phyloP scores from a whole-genome alignment of 2,797 vertebrate genomes.

The Anableps anableps region DNA sequence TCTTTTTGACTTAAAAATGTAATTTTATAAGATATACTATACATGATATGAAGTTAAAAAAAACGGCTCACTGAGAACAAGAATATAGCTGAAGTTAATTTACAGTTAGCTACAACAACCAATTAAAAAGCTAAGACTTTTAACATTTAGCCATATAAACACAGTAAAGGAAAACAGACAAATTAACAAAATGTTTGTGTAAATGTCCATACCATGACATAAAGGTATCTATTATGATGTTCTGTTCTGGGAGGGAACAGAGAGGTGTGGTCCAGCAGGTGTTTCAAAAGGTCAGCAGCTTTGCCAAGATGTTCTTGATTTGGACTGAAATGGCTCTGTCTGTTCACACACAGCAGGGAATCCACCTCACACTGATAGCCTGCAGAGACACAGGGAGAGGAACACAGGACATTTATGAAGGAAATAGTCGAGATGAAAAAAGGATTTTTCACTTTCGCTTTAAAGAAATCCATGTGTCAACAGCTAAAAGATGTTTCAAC shows the following conservation, averaged over 20 bases:
- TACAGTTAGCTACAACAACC: background rate
- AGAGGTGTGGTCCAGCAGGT: constrained; percentile 86
- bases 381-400: constrained; percentile 44
- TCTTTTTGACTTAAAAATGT: too few species aligned
- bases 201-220: constrained; percentile 84
- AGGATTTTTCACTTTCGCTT: background rate
- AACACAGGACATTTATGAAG: background rate
- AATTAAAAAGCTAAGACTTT: background rate
- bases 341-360: constrained; percentile 86
- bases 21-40: background rate
- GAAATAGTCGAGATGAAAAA: background rate
- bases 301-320: constrained; percentile 85
- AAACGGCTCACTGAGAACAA: background rate
- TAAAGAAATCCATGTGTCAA: background rate
- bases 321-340: constrained; percentile 79
- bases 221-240: constrained; percentile 87
- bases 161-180: background rate
- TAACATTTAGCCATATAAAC: background rate
- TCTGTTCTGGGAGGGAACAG: constrained; percentile 86
- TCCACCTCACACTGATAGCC: constrained; percentile 93
- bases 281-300: constrained; percentile 83
- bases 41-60: background rate
- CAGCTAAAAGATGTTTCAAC: too few species aligned
- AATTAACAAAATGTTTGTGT: background rate
- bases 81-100: background rate